Base-by-base conservation (phyloP, 2,888 invertebrate species). In the Drosophila multiciliata region DNA sequence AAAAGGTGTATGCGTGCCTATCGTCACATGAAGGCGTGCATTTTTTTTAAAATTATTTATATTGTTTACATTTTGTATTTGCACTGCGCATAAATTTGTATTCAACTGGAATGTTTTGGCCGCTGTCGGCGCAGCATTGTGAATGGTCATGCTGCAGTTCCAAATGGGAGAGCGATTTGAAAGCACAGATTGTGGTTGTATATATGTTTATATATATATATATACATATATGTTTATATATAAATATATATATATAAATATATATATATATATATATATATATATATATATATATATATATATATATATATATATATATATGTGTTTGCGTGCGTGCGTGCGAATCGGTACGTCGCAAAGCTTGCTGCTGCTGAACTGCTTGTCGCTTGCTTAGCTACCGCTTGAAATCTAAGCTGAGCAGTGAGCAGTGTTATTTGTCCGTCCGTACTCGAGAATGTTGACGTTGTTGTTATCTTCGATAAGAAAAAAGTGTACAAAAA, bases 71-170 rank as follows among this genome's bases (percentile, higher is more conserved):
- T 71, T 79, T 69, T 63, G 62, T 59, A 45, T 64, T 52, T 64
- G 42, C 58, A 62, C 61, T 58, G 67, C 70, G 72, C 78, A 75
- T 66, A 66, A 66, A 82, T 48, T 32, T 32, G 8, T 4, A 32
- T 8, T 40, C 54, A 59, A 66, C 80, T 75, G 74, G 87, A 85
- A 77, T 79, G 71, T 87, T 85, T 76, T 76, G 60, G 89, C 84
- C 69, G 76, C 82, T 82, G 87, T 87, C 72, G 59, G 74, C 79
- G 84, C 82, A 89, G 66, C 87, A 68, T 87, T 82, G 84, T 79
- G 89, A 89, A 82, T 89, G 89, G 69, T 83, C 80, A 73, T 82
- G 79, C 67, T 72, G 49, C 63, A 49, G 59, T 64, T 58, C 38
- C 59, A 59, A 59, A 54, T 70, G 67, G 42, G 60, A 76, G 50